Base-by-base conservation (phyloP, 1,140 invertebrate species). In the Papilio machaon region DNA sequence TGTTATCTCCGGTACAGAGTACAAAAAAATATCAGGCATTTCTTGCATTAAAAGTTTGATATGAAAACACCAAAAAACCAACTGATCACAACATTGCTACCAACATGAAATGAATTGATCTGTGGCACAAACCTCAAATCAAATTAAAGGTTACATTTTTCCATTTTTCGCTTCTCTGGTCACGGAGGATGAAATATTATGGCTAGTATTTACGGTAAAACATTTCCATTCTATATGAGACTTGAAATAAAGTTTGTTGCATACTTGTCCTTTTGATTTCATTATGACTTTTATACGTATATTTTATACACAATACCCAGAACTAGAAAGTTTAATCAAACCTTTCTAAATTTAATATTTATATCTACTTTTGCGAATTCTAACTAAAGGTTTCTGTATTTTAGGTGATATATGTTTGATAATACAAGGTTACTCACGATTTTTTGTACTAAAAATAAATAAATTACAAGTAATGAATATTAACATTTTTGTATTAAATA, bases 401-500 rank as follows among this genome's bases (percentile, higher is more conserved):
- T 23, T 64, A 64, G 10, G 23, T 30, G 23, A 5, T 30, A 30
- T 0, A 64, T 11, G 5, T 64, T 64, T 30, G 8, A 19, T 43
- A 7, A 19, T 58, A 9, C 17, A 19, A 58, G n/a, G 6, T 13
- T 5, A 17, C n/a, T 8, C 6, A 58, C 17, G n/a, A 10, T 49
- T 49, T 10, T 17, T n/a, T 58, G 54, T n/a, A n/a, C 17, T 58
- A 58, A n/a, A 38, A 70, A 0, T 30, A 23, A 64, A 35, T 15
- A 70, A 35, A 2, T 70, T 38, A 4, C 35, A 70, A 64, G 35
- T 64, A 30, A 13, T 30, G 15, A 70, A 70, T 70, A 35, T 67
- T 35, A 43, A 58, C 9, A 60, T 17, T 76, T 76, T 47, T 76
- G 43, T 76, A 47, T 76, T 49, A 47, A 76, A 49, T n/a, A n/a